Evolutionary conservation across 2,888 invertebrate species (phyloP), one percentile per base, ranked within the genome.

Genomic region (Tetragnatha montana): DNA sequence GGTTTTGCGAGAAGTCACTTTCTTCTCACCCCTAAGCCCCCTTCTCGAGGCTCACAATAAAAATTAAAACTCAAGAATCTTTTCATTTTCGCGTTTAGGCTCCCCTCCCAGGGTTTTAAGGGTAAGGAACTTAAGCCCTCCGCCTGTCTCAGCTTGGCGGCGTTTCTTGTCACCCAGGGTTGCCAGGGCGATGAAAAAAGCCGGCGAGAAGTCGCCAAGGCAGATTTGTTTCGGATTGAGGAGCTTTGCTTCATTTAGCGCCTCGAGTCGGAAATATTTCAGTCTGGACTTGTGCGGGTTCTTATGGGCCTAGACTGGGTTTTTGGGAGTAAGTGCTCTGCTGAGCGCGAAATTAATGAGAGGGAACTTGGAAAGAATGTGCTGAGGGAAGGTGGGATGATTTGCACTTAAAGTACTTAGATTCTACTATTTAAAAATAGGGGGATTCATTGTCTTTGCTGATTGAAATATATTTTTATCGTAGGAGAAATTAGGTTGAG

Each of bases 51-150:
- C 47, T 73, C 89, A 86, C 89, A 90, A 90, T 90, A 90, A 90
- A 90, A 90, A 90, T 90, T 90, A 90, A 90, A 90, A 90, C 86
- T 90, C 89, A 90, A 90, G 89, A 90, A 86, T 90, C 89, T 90
- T 90, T 90, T 89, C 89, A 90, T 90, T 90, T 87, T 87, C 86
- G 79, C 82, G 89, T 90, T 90, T 90, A 90, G 89, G 70, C 79
- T 49, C 35, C 74, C 75, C 73, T 78, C 76, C 85, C 21, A 51
- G 81, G 81, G 85, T 84, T 87, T 82, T 79, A 35, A 51, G 14
- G 81, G 21, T 87, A 82, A 82, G 89, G 78, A 86, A 78, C 89
- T 87, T 87, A 87, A 86, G 87, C 82, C 87, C 81, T 50, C 69
- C n/a, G 71, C 81, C 75, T 82, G 82, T 86, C 86, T 17, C 60